A percentile compares a stretch with the other conserved stretches of the same genome.
These are phyloP conservation scores for Sesamia inferens DNA, from an alignment of 2,888 invertebrate genomes.

Conservation along the genomic window DNA sequence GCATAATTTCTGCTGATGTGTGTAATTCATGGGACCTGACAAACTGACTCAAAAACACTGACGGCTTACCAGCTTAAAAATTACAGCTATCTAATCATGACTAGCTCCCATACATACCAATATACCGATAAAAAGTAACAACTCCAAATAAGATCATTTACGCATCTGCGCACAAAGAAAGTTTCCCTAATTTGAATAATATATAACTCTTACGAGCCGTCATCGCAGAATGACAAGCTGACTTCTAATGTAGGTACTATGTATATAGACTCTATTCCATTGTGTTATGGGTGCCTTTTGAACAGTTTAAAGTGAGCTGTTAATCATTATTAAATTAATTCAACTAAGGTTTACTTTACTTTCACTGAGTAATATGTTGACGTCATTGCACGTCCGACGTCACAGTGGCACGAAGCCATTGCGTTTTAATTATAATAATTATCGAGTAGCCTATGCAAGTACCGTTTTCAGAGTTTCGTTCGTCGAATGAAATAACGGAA, in stretches of 20 bases:
- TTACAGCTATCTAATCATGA: not conserved
- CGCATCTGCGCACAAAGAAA: conserved; percentile 53
- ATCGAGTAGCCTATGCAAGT: not conserved
- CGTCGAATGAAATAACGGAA: not conserved
- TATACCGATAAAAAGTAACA: conserved; percentile 21
- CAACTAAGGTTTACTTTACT: conserved; percentile 61
- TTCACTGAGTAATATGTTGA: conserved; percentile 59
- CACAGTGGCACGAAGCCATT: conserved; percentile 21
- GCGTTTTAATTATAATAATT: conserved; percentile 25
- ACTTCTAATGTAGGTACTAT: conserved; percentile 13
- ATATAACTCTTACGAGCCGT: conserved; percentile 45
- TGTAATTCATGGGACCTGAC: no score
- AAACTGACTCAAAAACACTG: no score
- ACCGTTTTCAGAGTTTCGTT: not conserved
- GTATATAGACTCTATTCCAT: conserved; percentile 26
- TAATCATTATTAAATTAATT: conserved; percentile 58
- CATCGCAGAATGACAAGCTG: conserved; percentile 44
- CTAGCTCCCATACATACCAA: not conserved
- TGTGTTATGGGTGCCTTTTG: conserved; percentile 32
- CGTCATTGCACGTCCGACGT: conserved; percentile 48
- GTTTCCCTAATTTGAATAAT: conserved; percentile 62
- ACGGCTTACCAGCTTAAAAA: no score
- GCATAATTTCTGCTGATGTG: no score
- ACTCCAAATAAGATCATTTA: conserved; percentile 43
- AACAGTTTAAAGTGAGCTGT: conserved; percentile 1